Conservation (phyloP, 2,113 vertebrate species). For the Bufo gargarizans region DNA sequence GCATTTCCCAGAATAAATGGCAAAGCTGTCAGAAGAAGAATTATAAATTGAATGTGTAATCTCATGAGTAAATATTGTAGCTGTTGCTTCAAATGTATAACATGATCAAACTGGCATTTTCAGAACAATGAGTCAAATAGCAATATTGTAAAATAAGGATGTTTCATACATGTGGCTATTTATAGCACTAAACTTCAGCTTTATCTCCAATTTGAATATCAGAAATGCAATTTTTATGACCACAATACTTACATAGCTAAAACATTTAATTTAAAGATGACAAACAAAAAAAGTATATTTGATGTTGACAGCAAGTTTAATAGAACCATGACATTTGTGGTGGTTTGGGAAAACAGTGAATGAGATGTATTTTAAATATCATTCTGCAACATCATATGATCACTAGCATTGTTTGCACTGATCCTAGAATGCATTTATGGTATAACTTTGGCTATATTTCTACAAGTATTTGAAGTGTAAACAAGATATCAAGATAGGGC, state of each 20-base stretch:
- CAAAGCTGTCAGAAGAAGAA: conserved; percentile 47
- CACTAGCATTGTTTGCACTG: neutral
- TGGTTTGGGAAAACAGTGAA: conserved; percentile 3
- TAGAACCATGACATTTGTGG: neutral
- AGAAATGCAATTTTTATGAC: conserved; percentile 26
- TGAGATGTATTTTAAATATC: neutral
- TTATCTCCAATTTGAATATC: conserved; percentile 5
- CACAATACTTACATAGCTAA: conserved; percentile 20
- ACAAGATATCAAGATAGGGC: neutral
- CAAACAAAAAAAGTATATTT: neutral
- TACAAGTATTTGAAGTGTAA: neutral
- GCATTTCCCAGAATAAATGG: conserved; percentile 25
- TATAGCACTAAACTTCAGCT: neutral
- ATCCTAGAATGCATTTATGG: neutral
- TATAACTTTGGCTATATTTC: neutral
- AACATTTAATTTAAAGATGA: conserved; percentile 12
- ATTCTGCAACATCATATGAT: conserved; percentile 3
- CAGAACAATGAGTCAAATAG: neutral
- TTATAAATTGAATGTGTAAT: conserved; percentile 53
- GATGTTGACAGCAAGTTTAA: neutral
- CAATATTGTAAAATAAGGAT: conserved; percentile 15
- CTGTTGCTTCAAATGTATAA: conserved; percentile 45
- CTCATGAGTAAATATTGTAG: conserved; percentile 37
- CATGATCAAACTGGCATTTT: conserved; percentile 31
- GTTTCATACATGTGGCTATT: conserved; percentile 35